These are phyloP conservation scores for Bettongia penicillata DNA, from an alignment of 2,113 vertebrate species.

Conservation along the genomic window DNA sequence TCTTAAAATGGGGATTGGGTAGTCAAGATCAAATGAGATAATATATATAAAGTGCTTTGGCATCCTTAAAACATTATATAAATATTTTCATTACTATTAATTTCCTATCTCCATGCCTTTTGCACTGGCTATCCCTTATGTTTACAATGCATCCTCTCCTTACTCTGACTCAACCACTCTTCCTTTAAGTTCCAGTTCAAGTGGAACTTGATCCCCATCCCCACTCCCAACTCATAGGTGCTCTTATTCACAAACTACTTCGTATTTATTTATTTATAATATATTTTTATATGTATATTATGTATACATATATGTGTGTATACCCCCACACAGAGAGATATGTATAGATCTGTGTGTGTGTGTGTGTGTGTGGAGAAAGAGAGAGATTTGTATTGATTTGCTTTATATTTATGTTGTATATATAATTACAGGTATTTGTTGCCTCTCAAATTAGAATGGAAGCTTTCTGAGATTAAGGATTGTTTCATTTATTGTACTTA, in stretches of 20 bases:
- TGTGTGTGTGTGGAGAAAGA: no score
- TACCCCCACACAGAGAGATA: background rate
- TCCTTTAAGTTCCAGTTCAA: background rate
- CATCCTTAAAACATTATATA: background rate
- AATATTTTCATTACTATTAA: background rate
- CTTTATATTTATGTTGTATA: background rate
- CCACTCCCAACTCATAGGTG: background rate
- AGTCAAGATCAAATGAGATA: background rate
- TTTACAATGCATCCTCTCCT: background rate
- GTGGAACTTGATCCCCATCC: background rate
- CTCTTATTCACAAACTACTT: background rate
- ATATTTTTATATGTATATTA: background rate
- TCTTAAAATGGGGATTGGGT: background rate
- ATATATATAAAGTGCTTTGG: background rate
- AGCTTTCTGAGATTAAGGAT: background rate
- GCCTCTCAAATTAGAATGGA: background rate
- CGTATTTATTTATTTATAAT: no score
- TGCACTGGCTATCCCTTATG: background rate
- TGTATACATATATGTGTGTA: background rate
- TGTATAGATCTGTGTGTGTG: background rate
- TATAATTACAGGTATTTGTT: background rate
- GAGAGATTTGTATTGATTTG: background rate
- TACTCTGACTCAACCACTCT: background rate
- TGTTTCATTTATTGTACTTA: background rate
- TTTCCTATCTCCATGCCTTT: background rate